phyloP scores from a whole-genome alignment of 2,888 invertebrate species.

The Ariolimax columbianus region DNA sequence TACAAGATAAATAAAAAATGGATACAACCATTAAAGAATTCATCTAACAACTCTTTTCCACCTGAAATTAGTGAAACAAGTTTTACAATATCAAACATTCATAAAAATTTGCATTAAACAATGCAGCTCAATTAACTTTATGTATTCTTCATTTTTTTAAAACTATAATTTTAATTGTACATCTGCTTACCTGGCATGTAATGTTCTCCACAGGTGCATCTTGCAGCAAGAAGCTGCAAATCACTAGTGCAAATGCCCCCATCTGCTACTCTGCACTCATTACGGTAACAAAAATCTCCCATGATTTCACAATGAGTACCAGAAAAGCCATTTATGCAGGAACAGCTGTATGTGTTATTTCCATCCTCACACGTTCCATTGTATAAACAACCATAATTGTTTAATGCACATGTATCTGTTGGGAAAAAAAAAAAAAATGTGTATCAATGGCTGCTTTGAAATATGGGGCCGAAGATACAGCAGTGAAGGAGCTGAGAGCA shows the following conservation, averaged over 20 bases:
- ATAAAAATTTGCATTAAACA: too few species aligned
- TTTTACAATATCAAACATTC: too few species aligned
- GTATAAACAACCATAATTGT: conserved; percentile 62
- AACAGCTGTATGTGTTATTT: conserved; percentile 86
- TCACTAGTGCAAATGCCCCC: conserved; percentile 48
- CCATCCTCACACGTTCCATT: conserved; percentile 61
- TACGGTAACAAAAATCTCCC: conserved; percentile 57
- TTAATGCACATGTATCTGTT: conserved; percentile 62
- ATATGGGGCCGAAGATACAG: too few species aligned
- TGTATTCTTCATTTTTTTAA: too few species aligned
- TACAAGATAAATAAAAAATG: background rate
- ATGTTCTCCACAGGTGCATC: conserved; percentile 51
- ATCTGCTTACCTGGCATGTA: conserved; percentile 44
- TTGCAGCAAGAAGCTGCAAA: conserved; percentile 26
- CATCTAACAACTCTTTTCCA: background rate
- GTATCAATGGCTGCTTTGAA: too few species aligned
- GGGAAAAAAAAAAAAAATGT: too few species aligned
- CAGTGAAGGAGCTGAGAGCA: too few species aligned
- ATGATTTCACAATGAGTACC: conserved; percentile 88
- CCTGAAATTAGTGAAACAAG: too few species aligned
- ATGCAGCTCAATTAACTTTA: too few species aligned
- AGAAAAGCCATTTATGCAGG: conserved; percentile 89
- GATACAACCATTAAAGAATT: background rate
- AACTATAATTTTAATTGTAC: too few species aligned
- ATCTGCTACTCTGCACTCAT: conserved; percentile 22